A percentile compares a stretch with the other conserved stretches of the same genome.
Conservation (phyloP, 23 tunicate species). For the Trididemnum miniatum region DNA sequence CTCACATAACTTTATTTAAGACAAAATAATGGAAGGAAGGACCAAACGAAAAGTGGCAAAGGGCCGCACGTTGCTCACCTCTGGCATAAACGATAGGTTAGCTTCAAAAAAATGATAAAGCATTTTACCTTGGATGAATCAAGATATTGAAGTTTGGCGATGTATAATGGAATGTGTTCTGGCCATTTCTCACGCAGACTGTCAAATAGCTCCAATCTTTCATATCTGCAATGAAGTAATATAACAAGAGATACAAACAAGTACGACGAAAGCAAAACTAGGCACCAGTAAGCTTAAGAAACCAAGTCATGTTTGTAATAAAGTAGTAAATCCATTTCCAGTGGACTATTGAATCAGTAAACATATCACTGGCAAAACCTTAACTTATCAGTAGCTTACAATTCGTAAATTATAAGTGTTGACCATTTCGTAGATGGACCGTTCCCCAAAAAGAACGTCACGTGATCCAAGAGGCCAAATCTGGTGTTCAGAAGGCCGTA, state of each 20-base stretch:
- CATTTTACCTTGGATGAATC: slow-evolving; percentile 68
- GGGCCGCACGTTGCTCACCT: too few relatives aligned
- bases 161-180: slow-evolving; percentile 77
- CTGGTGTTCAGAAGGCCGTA: slow-evolving; percentile 56
- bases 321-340: too few relatives aligned
- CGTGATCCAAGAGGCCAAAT: slow-evolving; percentile 57
- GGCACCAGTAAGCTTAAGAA: too few relatives aligned
- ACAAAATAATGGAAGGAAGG: too few relatives aligned
- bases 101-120: too few relatives aligned
- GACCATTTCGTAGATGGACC: slow-evolving; percentile 73
- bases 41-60: too few relatives aligned
- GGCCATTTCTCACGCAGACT: slow-evolving; percentile 62
- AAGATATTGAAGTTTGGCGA: slow-evolving; percentile 65
- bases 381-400: slow-evolving; percentile 49
- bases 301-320: too few relatives aligned
- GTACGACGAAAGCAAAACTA: too few relatives aligned
- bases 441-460: slow-evolving; percentile 59
- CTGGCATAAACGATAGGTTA: too few relatives aligned
- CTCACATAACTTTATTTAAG: too few relatives aligned
- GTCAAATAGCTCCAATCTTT: slow-evolving; percentile 46
- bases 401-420: slow-evolving; percentile 73
- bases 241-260: not conserved
- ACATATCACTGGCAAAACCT: too few relatives aligned
- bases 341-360: too few relatives aligned
- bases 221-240: slow-evolving; percentile 49